Percentiles rank a stretch among this genome's conserved stretches.
phyloP scores from a whole-genome alignment of 1,140 invertebrate genomes.

The Paracyclopina nana region DNA sequence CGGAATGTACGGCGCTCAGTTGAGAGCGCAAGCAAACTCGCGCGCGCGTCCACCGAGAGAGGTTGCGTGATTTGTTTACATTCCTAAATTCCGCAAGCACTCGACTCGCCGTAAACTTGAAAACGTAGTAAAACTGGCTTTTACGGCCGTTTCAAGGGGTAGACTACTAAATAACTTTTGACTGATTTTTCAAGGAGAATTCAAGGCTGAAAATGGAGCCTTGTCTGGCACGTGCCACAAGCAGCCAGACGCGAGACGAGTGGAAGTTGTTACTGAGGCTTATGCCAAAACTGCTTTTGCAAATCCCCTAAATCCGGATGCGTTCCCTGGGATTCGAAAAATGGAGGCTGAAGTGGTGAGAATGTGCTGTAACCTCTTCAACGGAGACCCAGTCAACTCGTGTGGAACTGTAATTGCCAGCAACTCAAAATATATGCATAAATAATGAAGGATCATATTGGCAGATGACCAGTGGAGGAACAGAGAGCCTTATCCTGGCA shows the following conservation, averaged over 20 bases:
- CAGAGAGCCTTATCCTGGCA: conserved; percentile 91
- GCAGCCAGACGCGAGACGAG: background rate
- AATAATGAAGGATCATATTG: too few species aligned
- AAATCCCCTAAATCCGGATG: conserved; percentile 85
- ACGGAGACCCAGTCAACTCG: conserved; percentile 52
- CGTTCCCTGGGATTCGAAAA: conserved; percentile 80
- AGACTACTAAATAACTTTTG: too few species aligned
- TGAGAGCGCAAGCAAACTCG: too few species aligned
- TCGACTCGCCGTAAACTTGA: too few species aligned
- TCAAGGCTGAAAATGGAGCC: conserved; percentile 1
- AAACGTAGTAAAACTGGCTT: too few species aligned
- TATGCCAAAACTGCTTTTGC: conserved; percentile 72
- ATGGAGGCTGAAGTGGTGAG: conserved; percentile 95
- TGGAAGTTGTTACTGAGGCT: conserved; percentile 49
- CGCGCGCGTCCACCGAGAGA: too few species aligned
- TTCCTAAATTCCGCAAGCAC: too few species aligned
- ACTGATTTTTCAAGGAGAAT: too few species aligned
- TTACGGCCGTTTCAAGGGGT: too few species aligned
- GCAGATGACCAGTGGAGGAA: conserved; percentile 52
- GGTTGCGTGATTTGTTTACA: too few species aligned
- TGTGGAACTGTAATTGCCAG: conserved; percentile 81
- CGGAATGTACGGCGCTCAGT: too few species aligned
- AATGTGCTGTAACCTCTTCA: conserved; percentile 68
- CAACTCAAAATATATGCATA: too few species aligned
- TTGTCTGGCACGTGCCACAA: background rate